phyloP scores from a whole-genome alignment of 2,113 vertebrate species.

The Saccopteryx bilineata region DNA sequence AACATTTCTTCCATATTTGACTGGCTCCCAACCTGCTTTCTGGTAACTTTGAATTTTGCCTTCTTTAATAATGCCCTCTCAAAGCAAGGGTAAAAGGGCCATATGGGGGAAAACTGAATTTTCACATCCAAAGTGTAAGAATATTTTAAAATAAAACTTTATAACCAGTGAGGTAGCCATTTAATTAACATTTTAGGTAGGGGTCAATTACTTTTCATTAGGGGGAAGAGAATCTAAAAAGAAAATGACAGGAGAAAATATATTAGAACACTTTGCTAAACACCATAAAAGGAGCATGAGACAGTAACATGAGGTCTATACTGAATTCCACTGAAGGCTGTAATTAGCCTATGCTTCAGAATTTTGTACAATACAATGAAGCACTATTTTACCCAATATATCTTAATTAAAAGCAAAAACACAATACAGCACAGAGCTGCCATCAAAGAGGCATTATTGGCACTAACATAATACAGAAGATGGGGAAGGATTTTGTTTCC shows the following conservation, averaged over 20 bases:
- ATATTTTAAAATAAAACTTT: constrained; percentile 71
- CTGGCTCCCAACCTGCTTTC: constrained; percentile 73
- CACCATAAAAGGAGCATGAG: constrained; percentile 61
- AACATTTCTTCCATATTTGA: constrained; percentile 76
- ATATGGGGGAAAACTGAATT: constrained; percentile 58
- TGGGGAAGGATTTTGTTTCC: constrained; percentile 72
- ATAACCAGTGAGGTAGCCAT: constrained; percentile 61
- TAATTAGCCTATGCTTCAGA: constrained; percentile 64
- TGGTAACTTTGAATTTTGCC: constrained; percentile 70
- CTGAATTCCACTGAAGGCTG: constrained; percentile 70
- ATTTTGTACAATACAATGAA: constrained; percentile 76
- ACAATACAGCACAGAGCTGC: constrained; percentile 67
- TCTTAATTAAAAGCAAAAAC: constrained; percentile 82
- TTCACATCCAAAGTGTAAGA: constrained; percentile 70
- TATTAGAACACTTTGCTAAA: constrained; percentile 24
- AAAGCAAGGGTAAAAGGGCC: constrained; percentile 67
- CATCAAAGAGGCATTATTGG: constrained; percentile 75
- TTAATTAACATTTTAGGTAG: constrained; percentile 79
- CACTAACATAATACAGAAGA: constrained; percentile 72
- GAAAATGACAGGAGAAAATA: constrained; percentile 48
- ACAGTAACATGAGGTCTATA: constrained; percentile 66
- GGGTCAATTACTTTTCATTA: constrained; percentile 73
- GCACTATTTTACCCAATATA: constrained; percentile 72
- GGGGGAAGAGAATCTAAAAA: constrained; percentile 68
- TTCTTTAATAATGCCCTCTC: constrained; percentile 75